phyloP scores from a whole-genome alignment of 2,888 invertebrate species.

The Cordilura impudica region DNA sequence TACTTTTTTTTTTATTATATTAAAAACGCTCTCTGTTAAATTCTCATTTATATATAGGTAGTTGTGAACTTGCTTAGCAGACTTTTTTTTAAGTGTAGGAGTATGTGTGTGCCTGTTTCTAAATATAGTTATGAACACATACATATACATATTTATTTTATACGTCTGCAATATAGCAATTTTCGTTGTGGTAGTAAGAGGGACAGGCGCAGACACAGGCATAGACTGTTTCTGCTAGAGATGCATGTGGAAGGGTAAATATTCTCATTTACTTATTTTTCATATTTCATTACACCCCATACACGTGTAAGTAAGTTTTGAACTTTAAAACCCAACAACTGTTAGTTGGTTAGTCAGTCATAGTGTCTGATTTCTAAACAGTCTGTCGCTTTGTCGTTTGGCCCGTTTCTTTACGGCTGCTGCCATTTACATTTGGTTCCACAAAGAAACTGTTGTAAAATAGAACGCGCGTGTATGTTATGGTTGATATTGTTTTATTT shows the following conservation, averaged over 20 bases:
- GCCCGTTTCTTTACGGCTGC: conserved; percentile 54
- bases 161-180: conserved; percentile 53
- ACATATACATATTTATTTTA: conserved; percentile 22
- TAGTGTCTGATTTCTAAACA: neutral
- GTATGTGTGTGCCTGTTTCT: neutral
- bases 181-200: conserved; percentile 36
- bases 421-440: conserved; percentile 47
- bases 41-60: conserved; percentile 57
- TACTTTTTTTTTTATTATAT: conserved; percentile 52
- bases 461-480: conserved; percentile 29
- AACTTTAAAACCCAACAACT: conserved; percentile 59
- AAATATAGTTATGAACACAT: conserved; percentile 11
- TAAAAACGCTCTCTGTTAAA: conserved; percentile 59
- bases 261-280: conserved; percentile 44
- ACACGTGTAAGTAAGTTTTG: conserved; percentile 59
- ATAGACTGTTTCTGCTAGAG: neutral
- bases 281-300: conserved; percentile 60
- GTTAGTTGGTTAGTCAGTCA: conserved; percentile 33
- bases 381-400: conserved; percentile 51
- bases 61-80: conserved; percentile 57
- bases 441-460: conserved; percentile 47
- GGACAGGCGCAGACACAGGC: too few relatives aligned
- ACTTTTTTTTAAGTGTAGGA: conserved; percentile 25
- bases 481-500: conserved; percentile 32
- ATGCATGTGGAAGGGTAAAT: conserved; percentile 7